Evolutionary conservation across 2,888 invertebrate species (phyloP).

Genomic region (Dinocampus coccinellae): DNA sequence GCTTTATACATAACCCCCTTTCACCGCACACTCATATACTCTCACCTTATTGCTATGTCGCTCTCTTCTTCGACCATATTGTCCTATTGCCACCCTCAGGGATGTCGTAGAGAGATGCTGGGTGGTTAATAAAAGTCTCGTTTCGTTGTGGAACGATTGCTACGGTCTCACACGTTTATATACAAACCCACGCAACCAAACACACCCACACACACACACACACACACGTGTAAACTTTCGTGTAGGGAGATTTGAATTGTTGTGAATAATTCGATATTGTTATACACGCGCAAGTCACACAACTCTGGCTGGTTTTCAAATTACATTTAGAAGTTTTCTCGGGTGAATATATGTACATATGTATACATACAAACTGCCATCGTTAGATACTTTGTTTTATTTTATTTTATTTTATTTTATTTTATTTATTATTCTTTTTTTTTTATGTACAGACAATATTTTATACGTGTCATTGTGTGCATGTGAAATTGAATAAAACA

Average conservation of each 20-base stretch:
- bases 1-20: conserved; percentile 1
- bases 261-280: not conserved
- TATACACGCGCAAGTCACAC: not conserved
- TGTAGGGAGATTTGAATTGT: not conserved
- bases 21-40: not conserved
- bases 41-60: not conserved
- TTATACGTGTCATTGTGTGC: too few relatives aligned
- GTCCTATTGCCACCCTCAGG: not conserved
- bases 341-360: not conserved
- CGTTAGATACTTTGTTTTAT: too few relatives aligned
- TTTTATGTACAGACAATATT: too few relatives aligned
- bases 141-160: conserved; percentile 12
- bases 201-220: too few relatives aligned
- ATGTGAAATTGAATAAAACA: too few relatives aligned
- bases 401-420: too few relatives aligned
- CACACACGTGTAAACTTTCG: not conserved
- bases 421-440: too few relatives aligned
- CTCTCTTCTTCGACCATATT: not conserved
- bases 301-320: not conserved
- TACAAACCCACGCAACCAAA: not conserved
- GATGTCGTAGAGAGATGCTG: not conserved
- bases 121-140: conserved; percentile 43
- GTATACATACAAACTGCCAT: too few relatives aligned
- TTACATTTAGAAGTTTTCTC: not conserved
- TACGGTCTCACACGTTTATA: not conserved